These are phyloP conservation scores for Platerodrilus igneus DNA, from an alignment of 2,888 invertebrate species.

Conservation along the genomic window DNA sequence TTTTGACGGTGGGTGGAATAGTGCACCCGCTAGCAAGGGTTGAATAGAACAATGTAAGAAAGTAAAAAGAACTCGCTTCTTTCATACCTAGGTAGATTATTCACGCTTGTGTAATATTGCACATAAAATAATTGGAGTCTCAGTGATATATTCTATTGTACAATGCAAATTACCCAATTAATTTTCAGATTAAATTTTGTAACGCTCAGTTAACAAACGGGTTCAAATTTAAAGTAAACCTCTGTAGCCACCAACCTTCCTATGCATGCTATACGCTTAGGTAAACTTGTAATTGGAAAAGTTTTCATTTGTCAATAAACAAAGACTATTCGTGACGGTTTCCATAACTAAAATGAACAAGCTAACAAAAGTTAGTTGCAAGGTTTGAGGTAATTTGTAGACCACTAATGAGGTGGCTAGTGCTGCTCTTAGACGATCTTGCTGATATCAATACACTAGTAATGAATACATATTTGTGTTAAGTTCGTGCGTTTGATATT, in stretches of 20 bases:
- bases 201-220: conserved; percentile 7
- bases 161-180: neutral
- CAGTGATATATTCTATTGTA: neutral
- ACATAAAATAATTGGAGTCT: no score
- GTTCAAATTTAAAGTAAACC: conserved; percentile 15
- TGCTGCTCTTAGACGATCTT: conserved; percentile 35
- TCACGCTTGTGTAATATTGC: no score
- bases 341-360: conserved; percentile 34
- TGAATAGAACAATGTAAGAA: no score
- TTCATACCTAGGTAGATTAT: no score
- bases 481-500: conserved; percentile 35
- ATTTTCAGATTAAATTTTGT: neutral
- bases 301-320: conserved; percentile 40
- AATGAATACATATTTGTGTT: conserved; percentile 34
- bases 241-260: conserved; percentile 13
- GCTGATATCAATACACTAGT: conserved; percentile 37
- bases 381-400: conserved; percentile 34
- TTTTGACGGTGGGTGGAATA: no score
- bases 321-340: conserved; percentile 33
- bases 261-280: conserved; percentile 26
- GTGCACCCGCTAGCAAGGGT: no score
- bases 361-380: conserved; percentile 29
- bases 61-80: no score
- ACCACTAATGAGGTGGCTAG: conserved; percentile 36
- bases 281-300: conserved; percentile 38